These are phyloP conservation scores for Lampropteryx suffumata DNA, from an alignment of 2,888 invertebrate genomes.

Conservation along the genomic window DNA sequence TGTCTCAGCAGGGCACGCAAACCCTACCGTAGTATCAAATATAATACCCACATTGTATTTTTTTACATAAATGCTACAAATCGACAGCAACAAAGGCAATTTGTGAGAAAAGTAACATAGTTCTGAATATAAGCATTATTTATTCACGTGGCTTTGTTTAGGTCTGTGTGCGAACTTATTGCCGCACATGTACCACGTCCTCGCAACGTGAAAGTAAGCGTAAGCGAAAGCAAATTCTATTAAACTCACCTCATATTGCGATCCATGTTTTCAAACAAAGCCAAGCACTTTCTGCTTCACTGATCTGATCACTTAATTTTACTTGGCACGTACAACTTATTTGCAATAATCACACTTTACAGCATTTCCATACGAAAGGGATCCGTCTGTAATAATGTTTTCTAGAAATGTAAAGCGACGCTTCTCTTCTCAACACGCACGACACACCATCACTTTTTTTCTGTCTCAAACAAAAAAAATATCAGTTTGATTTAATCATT, in stretches of 20 bases:
- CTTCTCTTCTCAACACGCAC: too few species aligned
- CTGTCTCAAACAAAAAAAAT: too few species aligned
- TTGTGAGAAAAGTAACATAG: background rate
- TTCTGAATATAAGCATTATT: background rate
- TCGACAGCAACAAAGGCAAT: background rate
- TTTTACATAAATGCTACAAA: too few species aligned
- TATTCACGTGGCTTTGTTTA: conserved; percentile 12
- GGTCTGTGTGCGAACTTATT: conserved; percentile 6
- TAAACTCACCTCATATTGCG: conserved; percentile 74
- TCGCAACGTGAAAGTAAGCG: conserved; percentile 37
- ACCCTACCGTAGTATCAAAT: too few species aligned
- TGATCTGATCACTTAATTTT: conserved; percentile 23
- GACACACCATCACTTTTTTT: too few species aligned
- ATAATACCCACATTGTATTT: too few species aligned
- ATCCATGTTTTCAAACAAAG: conserved; percentile 62
- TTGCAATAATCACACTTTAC: conserved; percentile 47
- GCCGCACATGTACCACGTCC: conserved; percentile 17
- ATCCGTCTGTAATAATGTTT: conserved; percentile 17
- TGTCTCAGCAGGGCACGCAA: too few species aligned
- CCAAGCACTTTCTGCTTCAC: conserved; percentile 20
- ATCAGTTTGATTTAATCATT: too few species aligned
- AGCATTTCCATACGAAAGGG: conserved; percentile 59
- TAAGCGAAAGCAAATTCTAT: conserved; percentile 51
- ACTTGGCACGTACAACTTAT: conserved; percentile 41
- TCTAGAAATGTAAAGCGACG: too few species aligned